These are phyloP conservation scores for Ceriagrion tenellum DNA, from an alignment of 2,888 invertebrate species.

Conservation along the genomic window DNA sequence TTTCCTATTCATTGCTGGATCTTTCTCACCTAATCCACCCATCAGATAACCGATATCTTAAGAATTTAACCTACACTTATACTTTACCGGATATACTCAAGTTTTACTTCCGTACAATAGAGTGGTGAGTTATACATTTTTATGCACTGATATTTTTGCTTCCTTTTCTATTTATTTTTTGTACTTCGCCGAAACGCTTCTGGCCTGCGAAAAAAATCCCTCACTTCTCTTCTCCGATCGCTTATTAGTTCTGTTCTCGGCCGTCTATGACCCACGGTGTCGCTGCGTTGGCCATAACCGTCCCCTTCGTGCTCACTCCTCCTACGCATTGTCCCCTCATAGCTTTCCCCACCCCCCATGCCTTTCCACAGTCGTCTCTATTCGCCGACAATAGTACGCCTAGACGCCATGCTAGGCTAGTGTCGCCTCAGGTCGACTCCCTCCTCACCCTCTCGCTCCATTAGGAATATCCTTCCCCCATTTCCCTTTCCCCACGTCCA, in stretches of 20 bases:
- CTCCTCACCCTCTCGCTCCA: background rate
- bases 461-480: background rate
- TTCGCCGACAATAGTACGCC: background rate
- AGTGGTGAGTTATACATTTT: too few species aligned
- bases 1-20: too few species aligned
- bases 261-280: constrained; percentile 46
- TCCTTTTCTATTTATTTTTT: too few species aligned
- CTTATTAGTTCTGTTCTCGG: background rate
- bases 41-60: too few species aligned
- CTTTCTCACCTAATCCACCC: too few species aligned
- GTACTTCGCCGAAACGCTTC: too few species aligned
- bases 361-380: background rate
- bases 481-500: background rate
- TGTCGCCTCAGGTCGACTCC: background rate
- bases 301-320: background rate
- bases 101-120: too few species aligned
- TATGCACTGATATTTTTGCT: too few species aligned
- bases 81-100: too few species aligned
- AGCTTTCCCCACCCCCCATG: background rate
- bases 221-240: background rate
- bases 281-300: constrained; percentile 42
- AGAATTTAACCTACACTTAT: too few species aligned
- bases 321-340: background rate
- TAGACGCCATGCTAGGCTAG: background rate
- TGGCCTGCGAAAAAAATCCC: background rate